phyloP scores from a whole-genome alignment of 2,113 vertebrate genomes.

The Melanostigma gelatinosum region DNA sequence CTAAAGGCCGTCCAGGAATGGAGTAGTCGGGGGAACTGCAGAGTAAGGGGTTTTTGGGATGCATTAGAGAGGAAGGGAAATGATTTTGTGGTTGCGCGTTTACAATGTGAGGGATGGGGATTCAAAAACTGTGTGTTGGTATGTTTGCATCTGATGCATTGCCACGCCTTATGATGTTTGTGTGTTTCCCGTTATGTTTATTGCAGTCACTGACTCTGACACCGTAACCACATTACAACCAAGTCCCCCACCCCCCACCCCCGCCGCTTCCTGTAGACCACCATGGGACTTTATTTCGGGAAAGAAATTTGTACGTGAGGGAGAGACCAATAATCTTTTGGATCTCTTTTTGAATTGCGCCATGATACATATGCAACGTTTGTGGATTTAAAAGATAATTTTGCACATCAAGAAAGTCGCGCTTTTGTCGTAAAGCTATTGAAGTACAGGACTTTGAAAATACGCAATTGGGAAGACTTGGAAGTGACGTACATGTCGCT shows the following conservation, averaged over 20 bases:
- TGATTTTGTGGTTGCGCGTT: conserved; percentile 53
- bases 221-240: neutral
- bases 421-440: too few species aligned
- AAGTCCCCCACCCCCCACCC: neutral
- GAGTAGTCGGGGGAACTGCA: conserved; percentile 67
- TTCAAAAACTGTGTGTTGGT: conserved; percentile 36
- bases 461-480: too few species aligned
- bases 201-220: conserved; percentile 1
- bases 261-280: neutral
- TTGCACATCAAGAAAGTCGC: too few species aligned
- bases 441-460: too few species aligned
- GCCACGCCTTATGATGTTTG: neutral
- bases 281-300: neutral
- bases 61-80: conserved; percentile 72
- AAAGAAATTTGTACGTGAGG: too few species aligned
- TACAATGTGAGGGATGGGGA: conserved; percentile 49
- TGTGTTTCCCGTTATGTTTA: conserved; percentile 5
- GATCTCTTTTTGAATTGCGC: neutral
- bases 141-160: conserved; percentile 44
- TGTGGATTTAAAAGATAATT: too few species aligned
- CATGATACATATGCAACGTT: too few species aligned
- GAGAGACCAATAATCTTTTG: neutral
- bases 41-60: conserved; percentile 71
- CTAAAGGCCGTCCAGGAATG: conserved; percentile 69
- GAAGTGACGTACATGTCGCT: too few species aligned